phyloP scores from a whole-genome alignment of 23 tunicate genomes.

The Halocynthia roretzi region DNA sequence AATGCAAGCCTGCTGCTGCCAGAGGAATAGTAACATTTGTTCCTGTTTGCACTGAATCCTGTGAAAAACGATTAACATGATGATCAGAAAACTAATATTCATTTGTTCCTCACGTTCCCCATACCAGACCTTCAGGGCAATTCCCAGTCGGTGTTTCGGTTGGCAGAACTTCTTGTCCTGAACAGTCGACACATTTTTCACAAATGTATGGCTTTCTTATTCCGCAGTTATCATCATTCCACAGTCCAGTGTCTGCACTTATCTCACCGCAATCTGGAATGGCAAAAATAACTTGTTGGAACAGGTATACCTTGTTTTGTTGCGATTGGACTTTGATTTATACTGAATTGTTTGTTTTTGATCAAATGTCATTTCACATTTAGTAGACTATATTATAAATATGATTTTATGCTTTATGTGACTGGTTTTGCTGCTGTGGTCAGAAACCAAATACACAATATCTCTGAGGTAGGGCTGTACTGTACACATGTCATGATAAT shows the following conservation, averaged over 20 bases:
- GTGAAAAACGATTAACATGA: neutral
- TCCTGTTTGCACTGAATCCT: slow-evolving; percentile 64
- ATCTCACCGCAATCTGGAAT: slow-evolving; percentile 65
- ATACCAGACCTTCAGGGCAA: slow-evolving; percentile 67
- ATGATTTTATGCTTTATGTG: neutral
- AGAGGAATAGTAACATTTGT: slow-evolving; percentile 61
- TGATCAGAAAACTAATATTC: neutral
- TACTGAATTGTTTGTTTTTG: neutral
- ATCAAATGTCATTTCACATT: neutral
- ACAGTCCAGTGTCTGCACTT: slow-evolving; percentile 36
- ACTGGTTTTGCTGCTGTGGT: neutral
- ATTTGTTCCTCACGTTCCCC: neutral
- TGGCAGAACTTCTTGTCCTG: slow-evolving; percentile 38
- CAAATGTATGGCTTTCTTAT: slow-evolving; percentile 46
- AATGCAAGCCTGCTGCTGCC: slow-evolving; percentile 26
- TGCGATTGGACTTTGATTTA: neutral
- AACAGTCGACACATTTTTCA: slow-evolving; percentile 41
- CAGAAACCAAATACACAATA: neutral
- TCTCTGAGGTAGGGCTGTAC: neutral
- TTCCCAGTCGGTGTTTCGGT: slow-evolving; percentile 65
- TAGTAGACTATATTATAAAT: neutral
- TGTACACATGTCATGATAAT: neutral
- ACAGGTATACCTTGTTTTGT: neutral
- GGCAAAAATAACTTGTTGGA: neutral
- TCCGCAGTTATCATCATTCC: slow-evolving; percentile 96